Base-by-base conservation (phyloP, 2,888 invertebrate species). In the Cerastis leucographa region DNA sequence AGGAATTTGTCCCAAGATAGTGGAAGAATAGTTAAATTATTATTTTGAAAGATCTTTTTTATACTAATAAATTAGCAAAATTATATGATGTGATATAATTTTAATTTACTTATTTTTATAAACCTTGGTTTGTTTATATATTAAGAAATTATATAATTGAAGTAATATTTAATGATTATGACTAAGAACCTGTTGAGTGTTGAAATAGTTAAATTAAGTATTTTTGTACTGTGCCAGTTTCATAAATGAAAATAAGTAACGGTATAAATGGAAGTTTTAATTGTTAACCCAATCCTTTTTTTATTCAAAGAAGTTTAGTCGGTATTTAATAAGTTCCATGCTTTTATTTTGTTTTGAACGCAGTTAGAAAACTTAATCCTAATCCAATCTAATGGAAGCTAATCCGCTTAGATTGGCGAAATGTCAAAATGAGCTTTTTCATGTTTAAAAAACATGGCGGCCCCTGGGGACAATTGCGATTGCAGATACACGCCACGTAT, bases 21-120 rank as follows among this genome's bases (percentile, higher is more conserved):
- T 59, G 62, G 49, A 73, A 66, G 35, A 69, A 46, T 73, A 72
- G 59, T 69, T 46, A 59, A 73, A 64, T 84, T 76, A 44, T 81
- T 72, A 40, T 81, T 74, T 80, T 46, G 17, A 35, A 67, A 22
- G 8, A 17, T 71, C 5, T 54, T 77, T 76, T 64, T 54, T 9
- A 73, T n/a, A n/a, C n/a, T n/a, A 56, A 49, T 1, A 22, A 56
- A 2, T 74, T 70, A 25, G 71, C 56, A 74, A 81, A 80, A 72
- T 85, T 74, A 73, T 76, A 79, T 73, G 62, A 75, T 86, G 81
- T 87, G 81, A 85, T 87, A 81, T 85, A 83, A 80, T 80, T 74
- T 76, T 74, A 71, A 61, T 62, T 56, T 54, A 64, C 19, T 9
- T 22, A 46, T 46, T 69, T 78, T 76, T 56, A 19, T 56, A 56